Base-by-base conservation (phyloP, 2,888 invertebrate species). In the Bombyx huttoni region DNA sequence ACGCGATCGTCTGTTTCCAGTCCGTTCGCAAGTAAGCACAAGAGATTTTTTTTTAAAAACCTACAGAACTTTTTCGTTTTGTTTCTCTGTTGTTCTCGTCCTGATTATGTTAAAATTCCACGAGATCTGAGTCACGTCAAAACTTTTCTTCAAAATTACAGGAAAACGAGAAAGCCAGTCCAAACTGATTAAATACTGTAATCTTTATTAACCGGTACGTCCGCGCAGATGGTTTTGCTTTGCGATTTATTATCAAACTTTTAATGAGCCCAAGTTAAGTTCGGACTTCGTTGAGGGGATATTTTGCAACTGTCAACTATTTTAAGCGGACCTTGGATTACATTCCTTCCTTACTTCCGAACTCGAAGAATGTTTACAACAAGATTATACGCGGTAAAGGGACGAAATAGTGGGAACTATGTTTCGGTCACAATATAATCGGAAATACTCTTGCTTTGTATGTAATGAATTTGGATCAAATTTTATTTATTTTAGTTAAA, bases 171-270 rank as follows among this genome's bases (percentile, higher is more conserved):
- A 60, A 61, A 65, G 68, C 64, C 68, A 68, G 70, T 68, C 76
- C 72, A 67, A 73, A 75, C 80, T 82, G 82, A 85, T 84, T 82
- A 81, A 83, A 84, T 79, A 78, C 80, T 80, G 78, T 81, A 81
- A 84, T 84, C 81, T 78, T 81, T 85, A 84, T 84, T 83, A 85
- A 83, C 81, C 72, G 75, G 63, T 70, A 73, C 71, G 75, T 80
- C 73, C 77, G 77, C 76, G 65, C 63, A 67, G 67, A 76, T 69
- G 73, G 75, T 77, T 83, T 78, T 73, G 75, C 77, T 76, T 74
- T 64, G 62, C 63, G 69, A 86, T 86, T 86, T 84, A 85, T 83
- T 72, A 75, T 72, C 52, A 56, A 75, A 80, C 74, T 83, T 83
- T 73, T 76, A 76, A 81, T 77, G 68, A 74, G 70, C 65, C 61